Evolutionary conservation across 2,797 vertebrate genomes (phyloP), one percentile per base, ranked within the genome.

Genomic region (Intellagama lesueurii): DNA sequence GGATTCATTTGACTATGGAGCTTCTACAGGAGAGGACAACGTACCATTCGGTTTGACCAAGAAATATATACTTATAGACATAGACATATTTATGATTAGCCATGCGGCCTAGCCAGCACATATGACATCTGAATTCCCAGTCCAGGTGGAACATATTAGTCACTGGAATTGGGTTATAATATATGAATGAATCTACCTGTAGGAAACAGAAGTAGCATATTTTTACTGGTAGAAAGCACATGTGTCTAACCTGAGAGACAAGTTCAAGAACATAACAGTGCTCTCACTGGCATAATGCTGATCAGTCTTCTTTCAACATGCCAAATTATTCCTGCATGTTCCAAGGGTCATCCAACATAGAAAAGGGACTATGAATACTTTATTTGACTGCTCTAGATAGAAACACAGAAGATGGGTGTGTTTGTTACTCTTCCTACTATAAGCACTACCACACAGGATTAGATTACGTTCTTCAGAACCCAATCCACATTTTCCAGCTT

Each of bases 271-370:
- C n/a, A 78, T 8, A 60, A 35, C 19, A 73, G 49, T 24, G 32
- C 70, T 52, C 66, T 72, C 49, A 44, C 49, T 87, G 69, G 35
- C 17, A 24, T 8, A 2, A 11, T 64, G 26, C 12, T 40, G 35
- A 69, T 7, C 66, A 60, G 7, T 60, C 44, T 76, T 19, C 52
- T 77, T 77, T 64, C 56, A 66, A 26, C 52, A 64, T 64, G 35
- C 73, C 44, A 79, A 40, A 87, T 87, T 87, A 70, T 70, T 79
- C n/a, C 44, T 52, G n/a, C 52, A 49, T 70, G 73, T 7, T 69
- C 22, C 30, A 69, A 12, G n/a, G 60, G 49, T 7, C 66, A 52
- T 35, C 3, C 47, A 14, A 32, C 16, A n/a, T 64, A 30, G 12
- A n/a, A 32, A 73, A 60, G 4, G 14, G 7, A 56, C 80, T 80